Evolutionary conservation across 2,797 vertebrate genomes (phyloP).

Genomic region (Helarctos malayanus): DNA sequence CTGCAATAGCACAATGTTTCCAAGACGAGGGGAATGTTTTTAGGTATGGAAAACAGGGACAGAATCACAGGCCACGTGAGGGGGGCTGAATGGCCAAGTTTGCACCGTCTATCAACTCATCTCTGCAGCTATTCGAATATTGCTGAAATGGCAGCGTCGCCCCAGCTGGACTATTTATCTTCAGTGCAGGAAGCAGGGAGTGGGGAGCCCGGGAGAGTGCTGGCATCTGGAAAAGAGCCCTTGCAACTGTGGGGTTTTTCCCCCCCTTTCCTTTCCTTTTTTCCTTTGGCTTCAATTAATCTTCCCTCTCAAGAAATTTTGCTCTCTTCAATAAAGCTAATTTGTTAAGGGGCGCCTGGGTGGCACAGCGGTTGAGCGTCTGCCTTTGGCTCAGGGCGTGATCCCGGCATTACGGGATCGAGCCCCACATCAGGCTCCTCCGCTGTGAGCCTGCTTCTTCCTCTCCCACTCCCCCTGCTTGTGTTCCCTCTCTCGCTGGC

Average conservation of each 20-base stretch:
- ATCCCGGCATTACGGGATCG: too few relatives aligned
- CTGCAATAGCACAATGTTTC: neutral
- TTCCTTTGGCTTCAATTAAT: neutral
- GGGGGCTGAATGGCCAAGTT: neutral
- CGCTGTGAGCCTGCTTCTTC: too few relatives aligned
- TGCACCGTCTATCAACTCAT: neutral
- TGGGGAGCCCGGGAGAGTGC: rapidly evolving
- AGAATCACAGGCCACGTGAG: neutral
- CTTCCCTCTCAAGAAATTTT: neutral
- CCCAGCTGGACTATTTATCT: neutral
- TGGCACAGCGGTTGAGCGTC: too few relatives aligned
- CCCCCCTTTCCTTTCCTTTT: neutral
- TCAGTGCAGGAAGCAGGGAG: neutral
- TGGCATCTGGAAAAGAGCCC: neutral
- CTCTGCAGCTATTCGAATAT: neutral
- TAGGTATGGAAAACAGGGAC: neutral
- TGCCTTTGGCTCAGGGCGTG: too few relatives aligned
- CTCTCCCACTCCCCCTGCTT: too few relatives aligned
- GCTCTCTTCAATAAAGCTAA: neutral
- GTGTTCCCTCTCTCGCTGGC: too few relatives aligned
- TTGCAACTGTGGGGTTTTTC: rapidly evolving
- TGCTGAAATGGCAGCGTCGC: neutral
- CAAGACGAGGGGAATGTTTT: neutral
- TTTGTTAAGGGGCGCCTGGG: too few relatives aligned
- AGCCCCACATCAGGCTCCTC: too few relatives aligned